Evolutionary conservation across 2,888 invertebrate species (phyloP).

Genomic region (Polymixis lichenea): DNA sequence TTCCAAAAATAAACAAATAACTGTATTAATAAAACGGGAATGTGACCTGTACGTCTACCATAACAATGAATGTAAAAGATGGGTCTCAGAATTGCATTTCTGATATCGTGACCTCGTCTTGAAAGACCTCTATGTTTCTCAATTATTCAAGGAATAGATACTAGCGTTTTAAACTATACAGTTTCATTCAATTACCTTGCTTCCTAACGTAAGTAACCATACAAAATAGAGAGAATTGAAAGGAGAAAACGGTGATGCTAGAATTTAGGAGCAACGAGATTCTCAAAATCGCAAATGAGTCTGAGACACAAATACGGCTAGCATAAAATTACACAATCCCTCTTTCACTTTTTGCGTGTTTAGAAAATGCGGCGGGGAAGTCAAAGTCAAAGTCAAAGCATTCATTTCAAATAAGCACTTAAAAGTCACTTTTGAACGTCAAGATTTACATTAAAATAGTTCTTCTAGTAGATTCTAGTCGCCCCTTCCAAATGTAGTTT

Average conservation of each 20-base stretch:
- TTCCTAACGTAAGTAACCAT: not conserved
- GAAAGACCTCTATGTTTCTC: not conserved
- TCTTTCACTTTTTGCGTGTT: not conserved
- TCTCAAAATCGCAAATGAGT: too few relatives aligned
- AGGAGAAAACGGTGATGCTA: not conserved
- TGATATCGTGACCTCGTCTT: slow-evolving; percentile 12
- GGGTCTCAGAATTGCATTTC: slow-evolving; percentile 1
- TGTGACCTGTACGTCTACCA: not conserved
- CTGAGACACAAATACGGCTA: not conserved
- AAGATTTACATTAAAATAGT: too few relatives aligned
- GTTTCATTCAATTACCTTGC: not conserved
- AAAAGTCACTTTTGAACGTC: too few relatives aligned
- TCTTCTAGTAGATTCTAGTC: too few relatives aligned
- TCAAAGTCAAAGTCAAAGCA: too few relatives aligned
- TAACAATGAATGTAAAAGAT: not conserved
- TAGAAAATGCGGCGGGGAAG: not conserved
- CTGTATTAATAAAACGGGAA: not conserved
- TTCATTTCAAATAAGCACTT: too few relatives aligned
- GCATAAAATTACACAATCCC: not conserved
- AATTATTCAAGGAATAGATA: too few relatives aligned
- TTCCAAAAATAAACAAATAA: not conserved
- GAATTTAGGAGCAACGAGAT: too few relatives aligned
- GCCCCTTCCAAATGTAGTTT: too few relatives aligned
- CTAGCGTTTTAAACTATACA: not conserved
- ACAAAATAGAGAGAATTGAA: not conserved